These are phyloP conservation scores for Protobothrops flavoviridis DNA, from an alignment of 2,113 vertebrate genomes.

Conservation along the genomic window DNA sequence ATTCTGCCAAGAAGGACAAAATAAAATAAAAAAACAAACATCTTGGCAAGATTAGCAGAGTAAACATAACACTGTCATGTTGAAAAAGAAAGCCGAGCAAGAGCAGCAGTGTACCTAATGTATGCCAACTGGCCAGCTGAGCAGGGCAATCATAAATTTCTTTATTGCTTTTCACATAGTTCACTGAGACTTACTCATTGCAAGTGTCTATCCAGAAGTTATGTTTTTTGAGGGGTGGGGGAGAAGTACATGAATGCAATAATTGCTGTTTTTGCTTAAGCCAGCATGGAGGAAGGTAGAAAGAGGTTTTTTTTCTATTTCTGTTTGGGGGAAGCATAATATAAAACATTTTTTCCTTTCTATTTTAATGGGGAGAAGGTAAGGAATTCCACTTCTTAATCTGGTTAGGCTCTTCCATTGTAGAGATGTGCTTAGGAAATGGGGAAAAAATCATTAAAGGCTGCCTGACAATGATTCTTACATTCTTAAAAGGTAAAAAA, in stretches of 20 bases:
- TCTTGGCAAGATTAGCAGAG: not conserved
- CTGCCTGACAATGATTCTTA: not conserved
- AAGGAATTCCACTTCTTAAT: not conserved
- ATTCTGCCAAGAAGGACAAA: not conserved
- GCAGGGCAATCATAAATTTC: not conserved
- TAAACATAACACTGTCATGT: not conserved
- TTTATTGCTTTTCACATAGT: not conserved
- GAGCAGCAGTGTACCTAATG: not conserved
- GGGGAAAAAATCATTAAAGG: not conserved
- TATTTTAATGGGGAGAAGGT: not conserved
- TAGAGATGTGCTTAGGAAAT: not conserved
- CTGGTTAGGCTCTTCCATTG: not conserved
- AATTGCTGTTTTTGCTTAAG: not conserved
- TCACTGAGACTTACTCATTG: not conserved
- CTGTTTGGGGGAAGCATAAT: not conserved
- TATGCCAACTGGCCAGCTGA: not conserved
- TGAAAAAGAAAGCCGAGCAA: not conserved
- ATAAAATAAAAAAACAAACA: not conserved
- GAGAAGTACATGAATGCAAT: not conserved
- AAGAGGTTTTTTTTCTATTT: not conserved
- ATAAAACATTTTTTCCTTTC: not conserved
- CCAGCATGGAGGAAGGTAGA: not conserved
- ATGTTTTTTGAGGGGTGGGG: not conserved
- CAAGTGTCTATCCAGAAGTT: not conserved
- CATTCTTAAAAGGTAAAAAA: not conserved